These are phyloP conservation scores for Cheilosia vernalis DNA, from an alignment of 2,888 invertebrate species.

Conservation along the genomic window DNA sequence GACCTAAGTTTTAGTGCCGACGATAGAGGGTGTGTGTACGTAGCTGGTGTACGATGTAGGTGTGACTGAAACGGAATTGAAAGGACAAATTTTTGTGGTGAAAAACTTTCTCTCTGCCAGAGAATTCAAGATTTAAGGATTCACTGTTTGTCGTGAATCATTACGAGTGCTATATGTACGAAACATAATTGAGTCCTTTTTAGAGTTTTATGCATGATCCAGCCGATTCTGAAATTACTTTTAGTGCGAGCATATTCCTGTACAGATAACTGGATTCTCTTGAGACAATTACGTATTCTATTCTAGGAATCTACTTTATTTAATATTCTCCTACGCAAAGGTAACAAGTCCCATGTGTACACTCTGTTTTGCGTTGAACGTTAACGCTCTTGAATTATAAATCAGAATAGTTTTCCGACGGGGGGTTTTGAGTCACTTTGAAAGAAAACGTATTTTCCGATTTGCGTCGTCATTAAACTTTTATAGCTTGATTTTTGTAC, in stretches of 20 bases:
- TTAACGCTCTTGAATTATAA: background rate
- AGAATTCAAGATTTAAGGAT: constrained; percentile 1
- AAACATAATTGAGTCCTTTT: background rate
- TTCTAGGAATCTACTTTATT: background rate
- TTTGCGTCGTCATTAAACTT: no score
- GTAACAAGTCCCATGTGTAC: background rate
- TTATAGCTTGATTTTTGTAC: no score
- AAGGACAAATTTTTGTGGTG: constrained; percentile 62
- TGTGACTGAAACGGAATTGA: constrained; percentile 31
- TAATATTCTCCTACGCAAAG: background rate
- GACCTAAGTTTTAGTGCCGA: constrained; percentile 63
- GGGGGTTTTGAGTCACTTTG: no score
- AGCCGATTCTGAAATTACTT: no score
- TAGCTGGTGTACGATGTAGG: background rate
- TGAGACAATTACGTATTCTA: background rate
- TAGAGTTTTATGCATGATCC: background rate
- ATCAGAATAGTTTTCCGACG: background rate
- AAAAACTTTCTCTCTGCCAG: constrained; percentile 53
- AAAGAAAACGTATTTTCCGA: no score
- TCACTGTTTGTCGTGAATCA: background rate
- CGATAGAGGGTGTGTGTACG: constrained; percentile 14
- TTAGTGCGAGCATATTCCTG: no score
- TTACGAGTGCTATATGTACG: background rate
- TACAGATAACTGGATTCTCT: background rate
- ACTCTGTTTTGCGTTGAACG: background rate